phyloP scores from a whole-genome alignment of 2,888 invertebrate genomes.

The Catonia carolina region DNA sequence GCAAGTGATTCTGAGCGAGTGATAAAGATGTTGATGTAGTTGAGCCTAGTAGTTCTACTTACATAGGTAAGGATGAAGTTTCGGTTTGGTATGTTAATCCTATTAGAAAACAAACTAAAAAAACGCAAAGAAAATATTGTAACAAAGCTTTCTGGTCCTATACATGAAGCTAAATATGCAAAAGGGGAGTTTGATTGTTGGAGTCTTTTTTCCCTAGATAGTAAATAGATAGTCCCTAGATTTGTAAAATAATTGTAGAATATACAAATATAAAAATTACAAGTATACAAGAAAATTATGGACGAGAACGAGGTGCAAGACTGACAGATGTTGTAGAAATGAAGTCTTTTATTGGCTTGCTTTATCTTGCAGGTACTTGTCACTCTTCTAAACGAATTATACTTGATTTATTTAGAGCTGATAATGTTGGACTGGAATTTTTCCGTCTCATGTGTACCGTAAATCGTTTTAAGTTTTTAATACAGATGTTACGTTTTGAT shows the following conservation, averaged over 20 bases:
- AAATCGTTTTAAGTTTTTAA: not conserved
- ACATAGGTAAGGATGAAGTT: not conserved
- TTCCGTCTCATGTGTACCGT: not conserved
- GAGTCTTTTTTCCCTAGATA: no score
- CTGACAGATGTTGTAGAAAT: no score
- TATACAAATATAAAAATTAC: no score
- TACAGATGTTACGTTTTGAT: constrained; percentile 1
- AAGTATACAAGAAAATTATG: no score
- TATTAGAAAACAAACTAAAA: not conserved
- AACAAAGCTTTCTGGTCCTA: not conserved
- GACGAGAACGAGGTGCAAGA: no score
- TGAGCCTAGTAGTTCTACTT: not conserved
- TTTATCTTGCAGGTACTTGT: not conserved
- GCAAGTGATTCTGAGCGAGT: not conserved
- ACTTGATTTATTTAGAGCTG: not conserved
- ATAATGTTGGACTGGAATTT: not conserved
- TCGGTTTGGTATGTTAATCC: not conserved
- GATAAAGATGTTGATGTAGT: not conserved
- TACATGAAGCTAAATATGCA: not conserved
- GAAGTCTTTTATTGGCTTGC: not conserved
- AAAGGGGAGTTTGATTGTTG: not conserved
- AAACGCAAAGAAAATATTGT: not conserved
- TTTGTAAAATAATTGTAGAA: no score
- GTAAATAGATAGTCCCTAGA: no score
- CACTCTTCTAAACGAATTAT: not conserved